phyloP scores from a whole-genome alignment of 2,113 vertebrate genomes.

The Piaya cayana region DNA sequence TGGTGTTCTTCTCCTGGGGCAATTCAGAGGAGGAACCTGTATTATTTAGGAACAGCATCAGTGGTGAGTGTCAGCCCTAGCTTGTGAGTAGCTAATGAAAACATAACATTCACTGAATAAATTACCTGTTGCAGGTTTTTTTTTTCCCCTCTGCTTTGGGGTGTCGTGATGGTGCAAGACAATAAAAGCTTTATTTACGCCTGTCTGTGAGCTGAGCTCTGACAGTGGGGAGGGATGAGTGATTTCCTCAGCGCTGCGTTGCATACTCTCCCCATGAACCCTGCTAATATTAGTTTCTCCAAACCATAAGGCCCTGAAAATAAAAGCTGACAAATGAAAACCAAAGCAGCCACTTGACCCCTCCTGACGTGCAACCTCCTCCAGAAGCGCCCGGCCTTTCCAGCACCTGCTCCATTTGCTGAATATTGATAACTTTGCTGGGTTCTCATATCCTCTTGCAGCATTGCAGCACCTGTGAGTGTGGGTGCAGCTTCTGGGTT shows the following conservation, averaged over 20 bases:
- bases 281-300: neutral
- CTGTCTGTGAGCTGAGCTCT: neutral
- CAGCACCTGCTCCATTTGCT: neutral
- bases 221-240: neutral
- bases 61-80: neutral
- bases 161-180: neutral
- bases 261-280: constrained; percentile 3
- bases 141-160: neutral
- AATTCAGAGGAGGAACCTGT: neutral
- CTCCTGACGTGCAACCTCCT: neutral
- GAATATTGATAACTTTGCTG: neutral
- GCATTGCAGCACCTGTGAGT: neutral
- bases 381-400: neutral
- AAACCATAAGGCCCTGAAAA: neutral
- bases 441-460: rapidly evolving
- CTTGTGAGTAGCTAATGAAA: neutral
- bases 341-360: constrained; percentile 9
- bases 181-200: neutral
- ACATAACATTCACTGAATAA: neutral
- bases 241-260: neutral
- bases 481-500: neutral
- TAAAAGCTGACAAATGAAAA: constrained; percentile 32
- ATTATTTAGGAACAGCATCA: neutral
- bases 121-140: neutral
- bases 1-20: too few relatives aligned